Evolutionary conservation across 2,888 invertebrate genomes (phyloP).

Genomic region (Pomacea canaliculata): DNA sequence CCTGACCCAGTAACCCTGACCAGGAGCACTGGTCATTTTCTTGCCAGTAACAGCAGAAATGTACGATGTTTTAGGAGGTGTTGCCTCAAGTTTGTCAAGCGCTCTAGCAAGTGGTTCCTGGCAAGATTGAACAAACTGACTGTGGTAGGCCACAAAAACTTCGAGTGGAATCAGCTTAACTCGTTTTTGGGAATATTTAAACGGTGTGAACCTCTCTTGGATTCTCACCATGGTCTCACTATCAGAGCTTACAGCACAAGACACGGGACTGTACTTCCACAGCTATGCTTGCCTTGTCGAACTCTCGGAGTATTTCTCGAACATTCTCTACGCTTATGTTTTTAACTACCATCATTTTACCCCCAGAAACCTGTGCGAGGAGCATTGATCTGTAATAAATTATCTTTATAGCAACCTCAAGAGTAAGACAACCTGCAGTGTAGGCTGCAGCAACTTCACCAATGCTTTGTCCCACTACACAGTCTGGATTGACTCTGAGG

Average conservation of each 20-base stretch:
- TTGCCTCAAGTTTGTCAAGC: slow-evolving; percentile 29
- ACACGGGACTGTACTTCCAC: slow-evolving; percentile 36
- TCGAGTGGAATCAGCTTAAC: no score
- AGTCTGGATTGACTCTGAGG: slow-evolving; percentile 41
- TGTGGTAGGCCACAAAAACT: slow-evolving; percentile 51
- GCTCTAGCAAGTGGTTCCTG: slow-evolving; percentile 29
- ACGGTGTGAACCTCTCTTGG: no score
- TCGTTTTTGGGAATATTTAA: no score
- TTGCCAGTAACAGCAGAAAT: slow-evolving; percentile 49
- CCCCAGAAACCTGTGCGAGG: slow-evolving; percentile 39
- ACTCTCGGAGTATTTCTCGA: slow-evolving; percentile 25
- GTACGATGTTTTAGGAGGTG: slow-evolving; percentile 25
- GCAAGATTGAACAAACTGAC: slow-evolving; percentile 40
- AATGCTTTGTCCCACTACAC: slow-evolving; percentile 52
- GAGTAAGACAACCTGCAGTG: slow-evolving; percentile 34
- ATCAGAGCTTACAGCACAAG: slow-evolving; percentile 42
- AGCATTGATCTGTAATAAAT: slow-evolving; percentile 47
- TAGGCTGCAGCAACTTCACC: slow-evolving; percentile 56
- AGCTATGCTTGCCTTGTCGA: slow-evolving; percentile 28
- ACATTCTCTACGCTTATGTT: slow-evolving; percentile 33
- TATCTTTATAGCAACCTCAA: slow-evolving; percentile 46
- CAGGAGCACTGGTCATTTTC: slow-evolving; percentile 13
- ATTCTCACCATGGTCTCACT: slow-evolving; percentile 29
- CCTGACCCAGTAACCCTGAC: slow-evolving; percentile 47
- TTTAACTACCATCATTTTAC: slow-evolving; percentile 46